Conservation (phyloP, 2,888 invertebrate species). For the Ichneumoninae sp. region DNA sequence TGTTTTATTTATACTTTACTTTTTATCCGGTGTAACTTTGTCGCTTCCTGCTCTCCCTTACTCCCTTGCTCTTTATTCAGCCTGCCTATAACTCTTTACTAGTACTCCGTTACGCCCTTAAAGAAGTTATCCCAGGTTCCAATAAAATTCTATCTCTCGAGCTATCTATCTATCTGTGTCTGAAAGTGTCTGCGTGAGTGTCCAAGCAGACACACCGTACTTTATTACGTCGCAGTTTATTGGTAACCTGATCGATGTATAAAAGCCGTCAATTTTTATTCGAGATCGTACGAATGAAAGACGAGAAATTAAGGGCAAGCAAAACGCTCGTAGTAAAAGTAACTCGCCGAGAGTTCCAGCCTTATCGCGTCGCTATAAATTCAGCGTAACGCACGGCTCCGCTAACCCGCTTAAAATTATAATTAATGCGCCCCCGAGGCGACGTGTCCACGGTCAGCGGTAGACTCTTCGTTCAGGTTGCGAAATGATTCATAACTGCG, state of each 20-base stretch:
- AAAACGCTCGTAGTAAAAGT: constrained; percentile 34
- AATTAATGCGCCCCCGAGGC: constrained; percentile 76
- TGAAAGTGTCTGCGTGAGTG: too few relatives aligned
- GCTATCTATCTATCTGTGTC: background rate
- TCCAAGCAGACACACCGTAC: too few relatives aligned
- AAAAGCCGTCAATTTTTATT: background rate
- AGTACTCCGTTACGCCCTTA: too few relatives aligned
- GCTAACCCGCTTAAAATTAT: constrained; percentile 77
- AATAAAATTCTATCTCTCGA: background rate
- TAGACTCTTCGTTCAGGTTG: constrained; percentile 21
- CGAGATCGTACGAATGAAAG: constrained; percentile 20
- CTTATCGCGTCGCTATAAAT: constrained; percentile 63
- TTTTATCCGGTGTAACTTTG: too few relatives aligned
- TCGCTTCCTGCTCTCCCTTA: too few relatives aligned
- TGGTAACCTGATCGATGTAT: background rate
- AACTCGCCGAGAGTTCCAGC: constrained; percentile 18
- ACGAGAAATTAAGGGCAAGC: constrained; percentile 39
- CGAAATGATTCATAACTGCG: constrained; percentile 46
- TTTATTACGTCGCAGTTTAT: too few relatives aligned
- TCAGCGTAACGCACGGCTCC: constrained; percentile 47
- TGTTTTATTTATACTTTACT: background rate
- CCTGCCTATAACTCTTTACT: too few relatives aligned
- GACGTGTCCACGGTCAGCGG: constrained; percentile 29
- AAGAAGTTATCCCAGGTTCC: too few relatives aligned
- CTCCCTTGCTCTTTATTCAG: too few relatives aligned